Evolutionary conservation across 2,888 invertebrate genomes (phyloP), one percentile per base, ranked within the genome.

Genomic region (Patella ulyssiponensis): DNA sequence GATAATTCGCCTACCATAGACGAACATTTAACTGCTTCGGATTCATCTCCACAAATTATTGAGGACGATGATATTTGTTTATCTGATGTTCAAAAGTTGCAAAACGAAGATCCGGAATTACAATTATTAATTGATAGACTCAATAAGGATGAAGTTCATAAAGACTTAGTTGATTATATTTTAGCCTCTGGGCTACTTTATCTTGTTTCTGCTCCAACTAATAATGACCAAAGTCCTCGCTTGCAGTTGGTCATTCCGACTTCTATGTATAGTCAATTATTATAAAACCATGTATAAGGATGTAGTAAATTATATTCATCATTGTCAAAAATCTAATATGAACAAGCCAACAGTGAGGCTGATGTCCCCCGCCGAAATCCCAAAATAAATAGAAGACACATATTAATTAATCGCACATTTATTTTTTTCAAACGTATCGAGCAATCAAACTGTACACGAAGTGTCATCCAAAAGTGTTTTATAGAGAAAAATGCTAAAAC

Each of bases 241-340:
- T 33, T 72, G 17, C 52, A 51, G 51, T 72, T 72, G 17, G 7
- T 58, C 5, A 15, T 58, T 58, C 58, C 58, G 5, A 0, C 17
- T 7, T 5, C 5, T 15, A 14, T 58, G 58, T 20, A 58, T n/a
- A 17, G 2, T 1, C 7, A 58, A 14, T n/a, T 58, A 7, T 17
- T 73, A 11, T 14, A 15, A 23, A n/a, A 44, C 17, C 2, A 71
- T 76, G 76, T 33, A 69, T 15, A 76, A 76, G 11, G 76, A 76
- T 52, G 44, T 76, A 9, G 56, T 23, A 0, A 2, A 12, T 15
- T 71, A n/a, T 27, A 20, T 70, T 4, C 23, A 71, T n/a, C 3
- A 12, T 9, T 76, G 76, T 71, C 17, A 51, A 1, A 53, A 71
- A 76, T 76, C 71, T 52, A 23, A 53, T 44, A 52, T 71, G 7